Base-by-base conservation (phyloP, 2,888 invertebrate genomes). In the Vanessa cardui region DNA sequence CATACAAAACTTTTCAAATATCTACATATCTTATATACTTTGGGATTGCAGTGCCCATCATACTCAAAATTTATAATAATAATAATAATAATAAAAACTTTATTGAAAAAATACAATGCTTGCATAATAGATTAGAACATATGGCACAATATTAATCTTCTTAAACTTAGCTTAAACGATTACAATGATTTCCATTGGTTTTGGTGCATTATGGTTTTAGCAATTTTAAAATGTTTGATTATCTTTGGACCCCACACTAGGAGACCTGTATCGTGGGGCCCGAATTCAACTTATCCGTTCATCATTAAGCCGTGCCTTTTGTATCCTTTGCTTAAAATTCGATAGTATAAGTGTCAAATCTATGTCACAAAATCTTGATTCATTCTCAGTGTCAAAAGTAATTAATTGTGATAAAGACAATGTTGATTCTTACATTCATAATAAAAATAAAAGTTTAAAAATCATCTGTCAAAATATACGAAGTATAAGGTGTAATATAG, bases 401-500 rank as follows among this genome's bases (percentile, higher is more conserved):
- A 46, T 46, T 12, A 46, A 46, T 16, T 46, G 46, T 46, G 46
- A 46, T 46, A 46, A 16, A 46, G 46, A 46, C 46, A 46, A 46
- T 46, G 46, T 46, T 12, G 46, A 46, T 46, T 46, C 46, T 46
- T 46, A 46, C 46, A 46, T 46, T 16, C 46, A 46, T 46, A 46
- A 15, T 46, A 46, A 46, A 46, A 46, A 16, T 46, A 46, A 9
- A 16, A 46, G 15, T 46, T 46, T 46, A 46, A 49, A 49, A 49
- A 49, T 49, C 20, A 49, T 49, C 20, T 18, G 18, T 8, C 68
- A 68, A 64, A 68, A 68, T 52, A 64, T 58, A 31, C 33, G 64
- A 20, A 68, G 62, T 49, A 68, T 68, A 44, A 61, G 64, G 49
- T 26, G 45, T 20, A 64, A 68, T 31, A 49, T 68, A 44, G 45